phyloP scores from a whole-genome alignment of 2,113 vertebrate species.

The Mohoua ochrocephala region DNA sequence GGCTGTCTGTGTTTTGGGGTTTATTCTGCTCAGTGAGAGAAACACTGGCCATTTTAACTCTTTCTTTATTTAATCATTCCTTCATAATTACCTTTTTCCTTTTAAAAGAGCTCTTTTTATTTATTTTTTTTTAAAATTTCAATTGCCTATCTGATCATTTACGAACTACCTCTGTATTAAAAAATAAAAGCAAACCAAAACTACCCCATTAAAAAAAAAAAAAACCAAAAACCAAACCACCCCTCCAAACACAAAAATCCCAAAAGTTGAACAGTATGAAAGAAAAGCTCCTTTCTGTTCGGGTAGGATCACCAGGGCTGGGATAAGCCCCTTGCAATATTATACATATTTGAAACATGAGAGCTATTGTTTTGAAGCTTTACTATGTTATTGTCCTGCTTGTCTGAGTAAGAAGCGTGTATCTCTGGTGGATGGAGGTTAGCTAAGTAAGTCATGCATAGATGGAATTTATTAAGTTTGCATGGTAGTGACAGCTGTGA shows the following conservation, averaged over 20 bases:
- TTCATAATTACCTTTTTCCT: neutral
- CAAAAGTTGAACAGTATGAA: neutral
- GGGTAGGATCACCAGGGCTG: neutral
- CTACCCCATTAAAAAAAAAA: too few species aligned
- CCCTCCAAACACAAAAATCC: neutral
- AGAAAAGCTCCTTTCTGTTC: neutral
- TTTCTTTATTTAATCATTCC: neutral
- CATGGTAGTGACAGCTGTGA: slow-evolving; percentile 57
- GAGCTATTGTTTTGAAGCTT: slow-evolving; percentile 66
- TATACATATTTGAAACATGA: slow-evolving; percentile 40
- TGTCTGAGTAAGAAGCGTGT: slow-evolving; percentile 47
- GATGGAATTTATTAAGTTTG: slow-evolving; percentile 69
- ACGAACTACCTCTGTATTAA: neutral
- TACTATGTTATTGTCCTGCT: slow-evolving; percentile 54
- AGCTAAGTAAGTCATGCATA: slow-evolving; percentile 66
- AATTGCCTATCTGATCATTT: neutral
- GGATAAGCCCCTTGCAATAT: slow-evolving; percentile 27
- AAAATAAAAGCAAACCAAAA: neutral
- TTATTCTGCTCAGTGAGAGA: neutral
- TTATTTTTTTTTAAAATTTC: neutral
- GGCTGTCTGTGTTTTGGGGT: neutral
- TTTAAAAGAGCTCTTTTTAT: neutral
- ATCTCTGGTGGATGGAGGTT: slow-evolving; percentile 63
- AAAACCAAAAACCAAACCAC: neutral
- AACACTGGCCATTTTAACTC: neutral